Evolutionary conservation across 2,888 invertebrate species (phyloP), one percentile per base, ranked within the genome.

Genomic region (Hypselothyrea guttata): DNA sequence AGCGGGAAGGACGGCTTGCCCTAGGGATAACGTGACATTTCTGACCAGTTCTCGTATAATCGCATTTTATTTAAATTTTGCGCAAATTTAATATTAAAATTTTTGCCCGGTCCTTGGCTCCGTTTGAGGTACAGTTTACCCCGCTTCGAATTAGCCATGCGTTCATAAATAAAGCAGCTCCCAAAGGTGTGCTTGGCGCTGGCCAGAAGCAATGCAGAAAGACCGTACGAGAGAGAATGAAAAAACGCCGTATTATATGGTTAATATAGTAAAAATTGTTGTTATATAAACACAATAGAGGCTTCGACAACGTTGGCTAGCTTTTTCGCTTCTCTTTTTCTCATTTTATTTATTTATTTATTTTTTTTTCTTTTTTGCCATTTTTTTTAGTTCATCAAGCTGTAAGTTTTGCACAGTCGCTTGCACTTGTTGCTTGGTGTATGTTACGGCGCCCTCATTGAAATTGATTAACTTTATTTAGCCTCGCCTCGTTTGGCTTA

Each of bases 381-480:
- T n/a, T n/a, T 42, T 41, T 52, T 44, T 60, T 59, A 61, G 56
- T 52, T 71, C 76, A 72, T 63, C 81, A 51, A 57, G 67, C 59
- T 63, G 60, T 54, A 65, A 55, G 11, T 53, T 13, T 57, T 71
- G 37, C 38, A 33, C 47, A 37, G 44, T 47, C 52, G 58, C 61
- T 59, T 64, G 60, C 73, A 75, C 77, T 73, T 75, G 73, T 81
- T 81, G 79, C 85, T 75, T 72, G 5, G 22, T 22, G 22, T 22
- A 51, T 59, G 56, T 57, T 48, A 15, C 37, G 37, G 41, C 18
- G 27, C 18, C 18, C 58, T 27, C 53, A 68, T 83, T 83, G 73
- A 83, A 83, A 81, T 73, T 81, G 84, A 81, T 83, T 85, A 85
- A 81, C 66, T 81, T 83, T 79, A 83, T 85, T 79, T 75, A 64